Percentiles rank a stretch among this genome's conserved stretches.
Evolutionary conservation across 2,888 invertebrate genomes (phyloP).

Genomic region (Orthosia cruda): DNA sequence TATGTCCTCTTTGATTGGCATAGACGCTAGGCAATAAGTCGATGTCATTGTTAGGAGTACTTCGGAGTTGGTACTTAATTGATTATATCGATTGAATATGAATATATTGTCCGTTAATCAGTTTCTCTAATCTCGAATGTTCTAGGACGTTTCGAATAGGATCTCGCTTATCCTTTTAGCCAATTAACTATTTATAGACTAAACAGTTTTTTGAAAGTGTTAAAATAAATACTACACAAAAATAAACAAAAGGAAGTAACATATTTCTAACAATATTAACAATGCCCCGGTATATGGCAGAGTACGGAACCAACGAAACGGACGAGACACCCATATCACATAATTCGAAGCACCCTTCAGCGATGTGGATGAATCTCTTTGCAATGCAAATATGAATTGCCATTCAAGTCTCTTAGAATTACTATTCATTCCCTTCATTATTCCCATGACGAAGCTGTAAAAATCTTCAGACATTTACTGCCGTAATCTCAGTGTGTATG

Average conservation of each 20-base stretch:
- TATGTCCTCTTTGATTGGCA: slow-evolving; percentile 9
- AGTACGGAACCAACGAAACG: too few relatives aligned
- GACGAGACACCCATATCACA: slow-evolving; percentile 3
- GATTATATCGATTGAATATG: not conserved
- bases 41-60: not conserved
- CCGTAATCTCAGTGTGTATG: slow-evolving; percentile 79
- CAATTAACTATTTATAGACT: not conserved
- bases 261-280: not conserved
- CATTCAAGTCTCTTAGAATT: slow-evolving; percentile 83
- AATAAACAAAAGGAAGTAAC: not conserved
- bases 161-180: not conserved
- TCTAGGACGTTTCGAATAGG: not conserved
- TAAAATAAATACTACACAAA: not conserved
- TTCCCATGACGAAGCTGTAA: slow-evolving; percentile 84
- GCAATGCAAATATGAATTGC: slow-evolving; percentile 84
- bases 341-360: slow-evolving; percentile 25
- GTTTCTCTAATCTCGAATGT: not conserved
- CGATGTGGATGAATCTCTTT: slow-evolving; percentile 78
- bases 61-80: not conserved
- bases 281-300: not conserved
- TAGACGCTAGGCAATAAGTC: not conserved
- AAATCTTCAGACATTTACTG: slow-evolving; percentile 80
- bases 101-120: not conserved
- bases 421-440: slow-evolving; percentile 87
- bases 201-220: not conserved